Base-by-base conservation (phyloP, 2,888 invertebrate species). In the Heliconius sara region DNA sequence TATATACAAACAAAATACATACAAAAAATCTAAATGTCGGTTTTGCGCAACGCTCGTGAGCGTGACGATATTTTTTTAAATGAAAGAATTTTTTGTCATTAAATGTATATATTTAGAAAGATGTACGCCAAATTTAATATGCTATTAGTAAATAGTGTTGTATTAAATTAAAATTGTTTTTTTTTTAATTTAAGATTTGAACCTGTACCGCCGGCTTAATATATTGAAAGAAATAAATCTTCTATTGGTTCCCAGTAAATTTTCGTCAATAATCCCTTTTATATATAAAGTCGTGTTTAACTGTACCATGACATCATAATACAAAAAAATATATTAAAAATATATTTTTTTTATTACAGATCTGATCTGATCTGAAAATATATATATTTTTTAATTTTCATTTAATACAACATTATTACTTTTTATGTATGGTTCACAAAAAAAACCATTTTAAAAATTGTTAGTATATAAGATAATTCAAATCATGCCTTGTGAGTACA, bases 401-500 rank as follows among this genome's bases (percentile, higher is more conserved):
- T 30, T 73, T 60, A 39, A 73, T 30, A 39, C 34, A 73, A 34
- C 60, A 39, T 39, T 60, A 34, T 39, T 60, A 16, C 34, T 60
- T 60, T 60, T 2, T 60, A 30, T 72, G 57, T 72, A 72, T 25
- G 57, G 57, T 57, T 72, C 39, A n/a, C 73, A 73, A 73, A 70
- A 70, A 43, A 68, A 70, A 47, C 25, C 43, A 70, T 70, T 67
- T 22, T n/a, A 22, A 70, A 70, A 70, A 43, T 70, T 43, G 4
- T 52, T 73, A 73, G 47, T 60, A 30, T 34, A 57, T 57, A 73
- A 39, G 60, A 25, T 19, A 39, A 76, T 39, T 43, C 25, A 47
- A 66, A 78, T 65, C 34, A 72, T 76, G 76, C 57, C 72, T 76
- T 65, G 63, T 63, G 30, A 39, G 67, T 77, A 77, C 76, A 77